Evolutionary conservation across 2,113 vertebrate species (phyloP).

Genomic region (Onychostruthus taczanowskii): DNA sequence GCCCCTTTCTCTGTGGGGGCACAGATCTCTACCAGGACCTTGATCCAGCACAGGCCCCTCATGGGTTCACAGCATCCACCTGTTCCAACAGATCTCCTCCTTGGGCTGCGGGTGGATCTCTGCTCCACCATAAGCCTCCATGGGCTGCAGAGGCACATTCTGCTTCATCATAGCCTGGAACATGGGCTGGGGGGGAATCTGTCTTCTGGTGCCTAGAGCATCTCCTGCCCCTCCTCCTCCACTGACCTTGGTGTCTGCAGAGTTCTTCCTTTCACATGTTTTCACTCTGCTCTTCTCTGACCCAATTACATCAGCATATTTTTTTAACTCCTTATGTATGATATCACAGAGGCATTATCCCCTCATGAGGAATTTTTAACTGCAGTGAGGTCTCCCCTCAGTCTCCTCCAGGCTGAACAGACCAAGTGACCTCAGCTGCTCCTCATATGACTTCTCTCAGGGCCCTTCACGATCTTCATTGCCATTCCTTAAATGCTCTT

Average conservation of each 20-base stretch:
- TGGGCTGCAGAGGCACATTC: neutral
- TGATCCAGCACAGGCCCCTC: neutral
- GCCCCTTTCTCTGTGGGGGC: too few relatives aligned
- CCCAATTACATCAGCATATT: fast-evolving
- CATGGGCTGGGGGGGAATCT: fast-evolving
- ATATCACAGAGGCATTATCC: fast-evolving
- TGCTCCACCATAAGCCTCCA: too few relatives aligned
- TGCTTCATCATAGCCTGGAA: neutral
- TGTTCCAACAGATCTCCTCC: fast-evolving
- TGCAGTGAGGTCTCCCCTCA: neutral
- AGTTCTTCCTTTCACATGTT: neutral
- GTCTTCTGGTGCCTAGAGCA: too few relatives aligned
- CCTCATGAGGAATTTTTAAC: fast-evolving
- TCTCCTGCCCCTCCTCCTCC: neutral
- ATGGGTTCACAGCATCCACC: neutral
- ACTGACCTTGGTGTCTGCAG: neutral
- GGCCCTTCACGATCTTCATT: neutral
- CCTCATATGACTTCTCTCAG: fast-evolving
- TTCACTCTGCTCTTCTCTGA: neutral
- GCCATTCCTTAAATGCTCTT: too few relatives aligned
- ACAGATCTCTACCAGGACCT: neutral
- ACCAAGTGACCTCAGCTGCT: neutral
- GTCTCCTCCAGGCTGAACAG: neutral
- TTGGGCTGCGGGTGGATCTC: neutral
- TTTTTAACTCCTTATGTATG: neutral